These are phyloP conservation scores for Petrocephalus zakoni DNA, from an alignment of 2,113 vertebrate genomes.

Conservation along the genomic window DNA sequence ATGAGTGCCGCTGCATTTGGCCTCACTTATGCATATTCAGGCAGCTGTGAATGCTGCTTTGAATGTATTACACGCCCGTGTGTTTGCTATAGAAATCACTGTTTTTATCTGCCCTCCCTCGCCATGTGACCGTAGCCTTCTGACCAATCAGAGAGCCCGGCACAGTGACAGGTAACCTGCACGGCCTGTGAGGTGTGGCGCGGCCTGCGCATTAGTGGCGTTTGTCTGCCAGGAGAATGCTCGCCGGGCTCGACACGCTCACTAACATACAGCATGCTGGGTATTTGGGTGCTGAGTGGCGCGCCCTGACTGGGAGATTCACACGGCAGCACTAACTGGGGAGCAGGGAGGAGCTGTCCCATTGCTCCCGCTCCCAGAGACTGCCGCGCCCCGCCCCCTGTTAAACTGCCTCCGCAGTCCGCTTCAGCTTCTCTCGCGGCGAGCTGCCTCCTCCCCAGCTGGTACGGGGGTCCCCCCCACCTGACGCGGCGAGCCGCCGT, in stretches of 20 bases:
- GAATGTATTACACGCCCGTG: background rate
- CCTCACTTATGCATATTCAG: background rate
- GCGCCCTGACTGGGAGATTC: background rate
- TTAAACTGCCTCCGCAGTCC: background rate
- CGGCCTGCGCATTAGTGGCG: background rate
- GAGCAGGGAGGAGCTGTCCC: background rate
- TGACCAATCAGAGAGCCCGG: constrained; percentile 41
- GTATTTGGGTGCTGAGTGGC: background rate
- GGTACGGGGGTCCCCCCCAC: no score
- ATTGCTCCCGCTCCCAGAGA: background rate
- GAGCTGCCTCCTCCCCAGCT: background rate
- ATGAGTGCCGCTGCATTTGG: background rate
- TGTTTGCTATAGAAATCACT: background rate
- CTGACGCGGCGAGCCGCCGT: background rate
- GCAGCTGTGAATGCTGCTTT: background rate
- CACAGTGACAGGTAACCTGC: constrained; percentile 48
- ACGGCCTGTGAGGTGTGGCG: constrained; percentile 15
- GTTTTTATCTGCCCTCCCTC: constrained; percentile 13
- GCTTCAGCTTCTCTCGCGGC: background rate
- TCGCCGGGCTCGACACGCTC: background rate
- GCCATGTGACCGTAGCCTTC: constrained; percentile 32
- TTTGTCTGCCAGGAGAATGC: background rate
- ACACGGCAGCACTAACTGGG: constrained; percentile 4
- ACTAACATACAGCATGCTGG: background rate
- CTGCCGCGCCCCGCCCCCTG: background rate